A percentile compares a stretch with the other conserved stretches of the same genome.
Conservation (phyloP, 2,113 vertebrate genomes). For the Gambusia affinis region DNA sequence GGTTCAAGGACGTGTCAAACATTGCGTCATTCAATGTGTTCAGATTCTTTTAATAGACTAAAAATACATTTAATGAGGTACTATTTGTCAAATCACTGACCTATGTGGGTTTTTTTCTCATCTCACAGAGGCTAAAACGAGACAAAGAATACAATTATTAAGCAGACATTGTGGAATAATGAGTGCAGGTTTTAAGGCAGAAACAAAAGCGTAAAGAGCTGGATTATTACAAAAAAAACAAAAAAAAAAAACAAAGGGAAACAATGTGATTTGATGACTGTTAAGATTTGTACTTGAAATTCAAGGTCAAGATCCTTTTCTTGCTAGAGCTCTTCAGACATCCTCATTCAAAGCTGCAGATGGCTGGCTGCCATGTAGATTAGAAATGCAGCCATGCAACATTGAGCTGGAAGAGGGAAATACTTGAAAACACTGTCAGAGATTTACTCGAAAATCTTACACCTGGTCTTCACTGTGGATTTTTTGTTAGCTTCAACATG, state of each 20-base stretch:
- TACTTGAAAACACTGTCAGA: conserved; percentile 17
- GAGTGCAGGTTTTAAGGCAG: background rate
- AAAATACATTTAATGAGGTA: too few relatives aligned
- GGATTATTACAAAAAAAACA: background rate
- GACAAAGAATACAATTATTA: background rate
- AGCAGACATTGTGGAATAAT: background rate
- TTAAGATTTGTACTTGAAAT: conserved; percentile 11
- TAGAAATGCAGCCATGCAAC: conserved; percentile 59
- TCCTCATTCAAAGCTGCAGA: conserved; percentile 17
- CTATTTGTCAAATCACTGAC: background rate
- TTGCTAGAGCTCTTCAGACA: conserved; percentile 32
- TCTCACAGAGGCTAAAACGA: background rate
- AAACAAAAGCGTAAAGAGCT: background rate
- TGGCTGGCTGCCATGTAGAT: conserved; percentile 41
- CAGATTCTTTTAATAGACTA: too few relatives aligned
- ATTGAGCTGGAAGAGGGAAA: conserved; percentile 58
- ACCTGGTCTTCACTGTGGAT: conserved; percentile 38
- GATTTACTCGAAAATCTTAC: conserved; percentile 26
- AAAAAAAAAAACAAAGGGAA: background rate
- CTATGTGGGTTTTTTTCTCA: background rate
- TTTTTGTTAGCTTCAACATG: conserved; percentile 22
- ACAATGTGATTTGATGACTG: background rate
- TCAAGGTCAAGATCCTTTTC: conserved; percentile 26
- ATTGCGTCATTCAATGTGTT: background rate
- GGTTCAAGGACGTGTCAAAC: conserved; percentile 23